Conservation (phyloP, 2,888 invertebrate species). For the Mylabris sibirica region DNA sequence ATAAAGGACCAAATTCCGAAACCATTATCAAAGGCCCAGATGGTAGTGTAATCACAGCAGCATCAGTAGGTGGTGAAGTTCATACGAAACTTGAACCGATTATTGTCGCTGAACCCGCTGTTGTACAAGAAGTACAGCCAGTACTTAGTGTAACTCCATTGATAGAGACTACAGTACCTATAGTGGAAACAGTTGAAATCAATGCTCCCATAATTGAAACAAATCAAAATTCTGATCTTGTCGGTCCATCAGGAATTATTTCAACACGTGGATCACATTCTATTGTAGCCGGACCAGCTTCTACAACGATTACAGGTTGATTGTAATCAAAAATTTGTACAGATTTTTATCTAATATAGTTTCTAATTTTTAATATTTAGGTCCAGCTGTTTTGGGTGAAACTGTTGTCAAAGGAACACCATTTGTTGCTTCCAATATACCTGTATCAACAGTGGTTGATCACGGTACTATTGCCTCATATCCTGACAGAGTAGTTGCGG, state of each 20-base stretch:
- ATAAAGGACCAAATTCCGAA: slow-evolving; percentile 55
- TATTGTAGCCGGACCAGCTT: slow-evolving; percentile 55
- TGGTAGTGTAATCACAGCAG: slow-evolving; percentile 56
- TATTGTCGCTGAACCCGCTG: slow-evolving; percentile 27
- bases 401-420: slow-evolving; percentile 36
- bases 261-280: slow-evolving; percentile 52
- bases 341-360: too few species aligned
- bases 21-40: slow-evolving; percentile 59
- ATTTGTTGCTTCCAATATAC: slow-evolving; percentile 30
- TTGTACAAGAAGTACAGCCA: slow-evolving; percentile 30
- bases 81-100: slow-evolving; percentile 27
- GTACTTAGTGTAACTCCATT: slow-evolving; percentile 38
- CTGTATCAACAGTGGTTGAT: background rate
- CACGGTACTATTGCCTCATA: background rate
- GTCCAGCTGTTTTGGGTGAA: slow-evolving; percentile 27
- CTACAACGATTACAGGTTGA: slow-evolving; percentile 55
- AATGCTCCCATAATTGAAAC: slow-evolving; percentile 46
- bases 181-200: slow-evolving; percentile 46
- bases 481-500: slow-evolving; percentile 24
- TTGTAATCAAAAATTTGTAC: background rate
- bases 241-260: slow-evolving; percentile 56
- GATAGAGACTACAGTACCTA: slow-evolving; percentile 36
- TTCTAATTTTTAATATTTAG: slow-evolving; percentile 26
- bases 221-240: slow-evolving; percentile 48
- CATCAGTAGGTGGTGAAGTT: slow-evolving; percentile 49